phyloP scores from a whole-genome alignment of 2,797 vertebrate species.

The Gambelia wislizenii region DNA sequence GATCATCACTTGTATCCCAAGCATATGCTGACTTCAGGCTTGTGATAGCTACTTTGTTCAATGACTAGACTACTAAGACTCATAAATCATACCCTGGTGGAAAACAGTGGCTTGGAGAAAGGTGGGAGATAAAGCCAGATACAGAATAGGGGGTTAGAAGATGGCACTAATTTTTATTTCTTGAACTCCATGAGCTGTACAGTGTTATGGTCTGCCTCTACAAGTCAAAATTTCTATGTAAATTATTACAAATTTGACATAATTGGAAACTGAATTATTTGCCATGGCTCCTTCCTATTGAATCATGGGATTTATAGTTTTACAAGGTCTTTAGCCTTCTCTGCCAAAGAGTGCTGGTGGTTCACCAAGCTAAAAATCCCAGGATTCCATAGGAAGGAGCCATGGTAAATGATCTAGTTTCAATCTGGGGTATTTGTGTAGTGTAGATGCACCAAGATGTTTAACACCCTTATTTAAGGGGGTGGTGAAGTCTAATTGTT shows the following conservation, averaged over 20 bases:
- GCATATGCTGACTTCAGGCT: neutral
- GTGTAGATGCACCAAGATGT: no score
- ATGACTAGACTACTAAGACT: neutral
- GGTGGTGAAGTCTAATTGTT: neutral
- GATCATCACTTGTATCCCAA: slow-evolving; percentile 16
- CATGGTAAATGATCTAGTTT: no score
- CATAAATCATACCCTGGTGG: neutral
- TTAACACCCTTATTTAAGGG: neutral
- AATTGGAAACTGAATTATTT: no score
- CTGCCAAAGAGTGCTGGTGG: no score
- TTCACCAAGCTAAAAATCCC: no score
- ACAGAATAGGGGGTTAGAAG: neutral
- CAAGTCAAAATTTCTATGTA: neutral
- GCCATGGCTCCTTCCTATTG: no score
- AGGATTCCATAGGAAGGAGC: no score
- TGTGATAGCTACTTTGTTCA: neutral
- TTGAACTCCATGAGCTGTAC: neutral
- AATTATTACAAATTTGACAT: no score
- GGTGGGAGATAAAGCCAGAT: neutral
- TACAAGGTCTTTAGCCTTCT: no score
- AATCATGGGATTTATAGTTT: no score
- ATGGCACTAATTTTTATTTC: neutral
- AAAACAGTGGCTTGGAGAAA: neutral
- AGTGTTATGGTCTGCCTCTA: no score
- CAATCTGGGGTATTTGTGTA: no score